phyloP scores from a whole-genome alignment of 2,888 invertebrate species.

The Dichetophora obliterata region DNA sequence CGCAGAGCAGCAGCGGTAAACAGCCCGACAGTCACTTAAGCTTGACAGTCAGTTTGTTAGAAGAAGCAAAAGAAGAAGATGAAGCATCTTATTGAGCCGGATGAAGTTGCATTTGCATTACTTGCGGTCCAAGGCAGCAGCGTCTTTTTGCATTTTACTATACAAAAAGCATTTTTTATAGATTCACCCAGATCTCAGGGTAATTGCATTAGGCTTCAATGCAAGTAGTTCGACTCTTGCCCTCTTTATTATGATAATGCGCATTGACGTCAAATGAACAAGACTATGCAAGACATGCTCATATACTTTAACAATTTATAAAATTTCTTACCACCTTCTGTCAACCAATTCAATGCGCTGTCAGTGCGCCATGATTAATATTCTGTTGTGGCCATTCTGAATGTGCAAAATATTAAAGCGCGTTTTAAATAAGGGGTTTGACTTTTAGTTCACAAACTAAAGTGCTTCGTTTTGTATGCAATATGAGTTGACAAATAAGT shows the following conservation, averaged over 20 bases:
- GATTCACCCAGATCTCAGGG: neutral
- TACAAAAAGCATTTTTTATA: too few relatives aligned
- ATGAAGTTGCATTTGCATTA: neutral
- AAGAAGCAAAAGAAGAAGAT: neutral
- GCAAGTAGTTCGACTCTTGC: neutral
- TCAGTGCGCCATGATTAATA: too few relatives aligned
- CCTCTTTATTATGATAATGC: neutral
- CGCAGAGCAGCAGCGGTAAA: neutral
- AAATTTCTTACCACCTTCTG: too few relatives aligned
- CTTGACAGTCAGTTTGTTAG: neutral
- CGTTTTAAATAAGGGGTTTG: too few relatives aligned
- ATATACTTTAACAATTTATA: too few relatives aligned
- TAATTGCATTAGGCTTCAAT: slow-evolving; percentile 5
- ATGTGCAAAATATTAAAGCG: too few relatives aligned
- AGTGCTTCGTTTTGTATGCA: too few relatives aligned
- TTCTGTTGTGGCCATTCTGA: too few relatives aligned
- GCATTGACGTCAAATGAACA: too few relatives aligned
- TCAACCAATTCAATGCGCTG: too few relatives aligned
- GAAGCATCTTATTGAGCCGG: slow-evolving; percentile 1
- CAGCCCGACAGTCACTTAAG: neutral
- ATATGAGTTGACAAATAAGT: too few relatives aligned
- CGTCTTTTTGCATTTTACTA: neutral
- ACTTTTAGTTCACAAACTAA: too few relatives aligned
- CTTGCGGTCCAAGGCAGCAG: neutral
- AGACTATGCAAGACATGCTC: neutral